Percentiles rank a stretch among this genome's conserved stretches.
phyloP scores from a whole-genome alignment of 2,113 vertebrate genomes.

The Strigops habroptila region DNA sequence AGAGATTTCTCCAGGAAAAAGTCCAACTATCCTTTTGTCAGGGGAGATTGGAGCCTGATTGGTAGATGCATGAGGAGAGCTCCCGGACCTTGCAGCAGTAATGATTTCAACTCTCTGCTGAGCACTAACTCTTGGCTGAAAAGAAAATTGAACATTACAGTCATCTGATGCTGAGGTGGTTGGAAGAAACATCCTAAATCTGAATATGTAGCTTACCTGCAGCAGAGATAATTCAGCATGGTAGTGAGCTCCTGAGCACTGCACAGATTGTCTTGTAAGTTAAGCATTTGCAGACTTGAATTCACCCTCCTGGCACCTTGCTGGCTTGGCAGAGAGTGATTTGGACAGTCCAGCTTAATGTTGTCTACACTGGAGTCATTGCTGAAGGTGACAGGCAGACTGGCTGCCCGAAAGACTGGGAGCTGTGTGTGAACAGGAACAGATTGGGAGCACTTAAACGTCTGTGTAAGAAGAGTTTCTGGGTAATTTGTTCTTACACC shows the following conservation, averaged over 20 bases:
- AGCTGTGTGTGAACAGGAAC: background rate
- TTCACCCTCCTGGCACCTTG: background rate
- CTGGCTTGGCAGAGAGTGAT: constrained; percentile 23
- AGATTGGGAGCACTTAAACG: background rate
- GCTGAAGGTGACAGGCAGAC: background rate
- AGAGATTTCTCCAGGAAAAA: constrained; percentile 57
- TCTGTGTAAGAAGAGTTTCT: background rate
- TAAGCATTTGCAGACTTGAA: background rate
- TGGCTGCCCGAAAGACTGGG: background rate
- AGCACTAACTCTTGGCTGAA: constrained; percentile 66
- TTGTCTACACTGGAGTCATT: background rate
- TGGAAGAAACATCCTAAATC: constrained; percentile 25
- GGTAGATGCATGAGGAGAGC: constrained; percentile 52
- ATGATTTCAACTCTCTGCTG: constrained; percentile 63
- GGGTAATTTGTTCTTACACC: background rate
- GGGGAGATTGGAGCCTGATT: constrained; percentile 58
- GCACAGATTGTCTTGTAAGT: background rate
- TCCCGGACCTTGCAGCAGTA: constrained; percentile 39
- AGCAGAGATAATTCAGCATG: constrained; percentile 15
- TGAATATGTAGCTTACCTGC: constrained; percentile 18
- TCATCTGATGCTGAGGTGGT: background rate
- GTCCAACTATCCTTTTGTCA: constrained; percentile 61
- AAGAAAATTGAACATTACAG: constrained; percentile 63
- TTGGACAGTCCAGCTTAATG: background rate
- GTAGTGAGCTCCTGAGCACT: background rate